Percentiles rank a stretch among this genome's conserved stretches.
These are phyloP conservation scores for Oedothorax gibbosus DNA, from an alignment of 1,140 invertebrate species.

Conservation along the genomic window DNA sequence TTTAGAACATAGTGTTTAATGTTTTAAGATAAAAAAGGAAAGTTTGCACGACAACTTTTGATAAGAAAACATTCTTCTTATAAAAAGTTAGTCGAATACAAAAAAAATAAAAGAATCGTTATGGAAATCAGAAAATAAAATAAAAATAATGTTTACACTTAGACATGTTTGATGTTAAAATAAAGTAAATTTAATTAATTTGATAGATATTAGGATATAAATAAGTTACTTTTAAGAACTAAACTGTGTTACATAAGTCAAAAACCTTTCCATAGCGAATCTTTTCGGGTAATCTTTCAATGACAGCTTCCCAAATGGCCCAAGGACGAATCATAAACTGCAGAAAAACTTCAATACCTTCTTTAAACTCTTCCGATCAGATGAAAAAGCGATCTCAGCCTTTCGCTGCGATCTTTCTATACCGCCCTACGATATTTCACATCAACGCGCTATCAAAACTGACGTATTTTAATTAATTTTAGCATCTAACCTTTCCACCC, in stretches of 20 bases:
- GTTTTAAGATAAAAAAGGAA: neutral
- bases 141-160: neutral
- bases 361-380: constrained; percentile 24
- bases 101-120: neutral
- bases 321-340: neutral
- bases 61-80: neutral
- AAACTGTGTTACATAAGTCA: neutral
- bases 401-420: constrained; percentile 18
- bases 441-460: constrained; percentile 42
- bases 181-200: neutral
- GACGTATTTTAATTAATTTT: constrained; percentile 58
- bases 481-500: constrained; percentile 39
- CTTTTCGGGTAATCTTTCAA: neutral
- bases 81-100: neutral
- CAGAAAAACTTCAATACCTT: constrained; percentile 1
- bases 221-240: neutral
- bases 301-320: constrained; percentile 2
- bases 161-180: no score
- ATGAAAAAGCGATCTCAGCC: constrained; percentile 30
- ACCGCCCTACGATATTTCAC: constrained; percentile 52
- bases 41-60: neutral
- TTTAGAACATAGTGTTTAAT: no score
- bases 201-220: neutral
- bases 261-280: neutral
- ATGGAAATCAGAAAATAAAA: neutral